Base-by-base conservation (phyloP, 2,797 vertebrate species). In the Adelosebastes latens region DNA sequence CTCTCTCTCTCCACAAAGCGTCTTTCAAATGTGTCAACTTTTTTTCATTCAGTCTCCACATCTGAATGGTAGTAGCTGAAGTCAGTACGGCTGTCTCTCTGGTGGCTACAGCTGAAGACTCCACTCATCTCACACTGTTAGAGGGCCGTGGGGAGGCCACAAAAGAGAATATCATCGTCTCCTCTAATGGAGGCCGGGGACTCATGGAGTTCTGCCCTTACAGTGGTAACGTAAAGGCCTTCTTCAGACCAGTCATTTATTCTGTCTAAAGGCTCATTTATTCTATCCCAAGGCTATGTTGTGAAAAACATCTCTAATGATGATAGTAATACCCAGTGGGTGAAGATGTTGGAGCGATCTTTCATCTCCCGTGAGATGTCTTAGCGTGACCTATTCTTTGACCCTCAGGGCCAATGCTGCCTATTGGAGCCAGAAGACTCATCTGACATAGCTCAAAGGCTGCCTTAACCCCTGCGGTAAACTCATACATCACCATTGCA, bases 261-360 rank as follows among this genome's bases (percentile, higher is more conserved):
- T 90, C 86, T 83, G 79, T 93, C 90, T 87, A 90, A 89, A 94
- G 91, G 87, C 81, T 93, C 91, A 93, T 95, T 95, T 94, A 93
- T 92, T 94, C 81, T 87, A 63, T 89, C 93, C 90, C 87, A 84
- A 84, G 94, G 93, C 92, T 83, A 86, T 92, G 90, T 92, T 92
- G 89, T 91, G 90, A 93, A 90, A 90, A 93, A 92, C 92, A 93
- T 92, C 84, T 85, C 88, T 95, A 93, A 94, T 94, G 93, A 94
- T 93, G 88, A 94, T 91, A 88, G 91, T 81, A 79, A 90, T 92
- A 92, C 91, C 90, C 90, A 85, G 90, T 88, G 89, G 93, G 91
- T 86, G 90, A 83, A 90, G 83, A 89, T 79, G 91, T 87, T 87
- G 73, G 81, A 87, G 83, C 66, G 22, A 93, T 93, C 85, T 90